These are phyloP conservation scores for Biston betularia DNA, from an alignment of 2,888 invertebrate genomes.

Conservation along the genomic window DNA sequence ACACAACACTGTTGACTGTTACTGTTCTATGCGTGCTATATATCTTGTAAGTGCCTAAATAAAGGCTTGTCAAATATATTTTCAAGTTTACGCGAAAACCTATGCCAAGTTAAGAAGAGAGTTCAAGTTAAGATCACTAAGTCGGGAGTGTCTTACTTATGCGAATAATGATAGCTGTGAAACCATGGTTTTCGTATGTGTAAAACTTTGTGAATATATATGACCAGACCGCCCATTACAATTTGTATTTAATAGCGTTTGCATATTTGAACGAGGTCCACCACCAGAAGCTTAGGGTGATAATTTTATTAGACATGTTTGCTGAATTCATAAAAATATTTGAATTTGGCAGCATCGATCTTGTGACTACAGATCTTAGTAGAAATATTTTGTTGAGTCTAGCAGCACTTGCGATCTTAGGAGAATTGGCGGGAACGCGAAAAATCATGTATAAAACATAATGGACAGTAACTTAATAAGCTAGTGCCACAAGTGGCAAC, in stretches of 20 bases:
- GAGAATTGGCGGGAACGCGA: neutral
- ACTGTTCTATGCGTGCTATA: slow-evolving; percentile 66
- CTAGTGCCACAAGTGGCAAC: too few relatives aligned
- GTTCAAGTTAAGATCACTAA: neutral
- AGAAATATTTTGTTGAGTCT: neutral
- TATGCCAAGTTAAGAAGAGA: neutral
- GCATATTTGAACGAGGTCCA: neutral
- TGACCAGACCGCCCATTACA: neutral
- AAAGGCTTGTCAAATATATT: neutral
- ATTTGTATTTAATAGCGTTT: neutral
- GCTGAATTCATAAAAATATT: too few relatives aligned
- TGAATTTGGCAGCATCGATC: neutral
- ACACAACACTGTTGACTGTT: slow-evolving; percentile 63
- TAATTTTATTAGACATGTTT: neutral
- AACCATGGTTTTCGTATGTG: neutral
- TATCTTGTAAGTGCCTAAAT: slow-evolving; percentile 63
- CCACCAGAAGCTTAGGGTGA: neutral
- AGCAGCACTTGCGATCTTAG: too few relatives aligned
- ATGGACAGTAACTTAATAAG: too few relatives aligned
- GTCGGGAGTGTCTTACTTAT: too few relatives aligned
- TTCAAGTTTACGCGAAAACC: too few relatives aligned
- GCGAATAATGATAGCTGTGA: neutral
- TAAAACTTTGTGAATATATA: neutral
- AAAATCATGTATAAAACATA: too few relatives aligned
- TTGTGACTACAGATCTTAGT: neutral